Evolutionary conservation across 2,888 invertebrate genomes (phyloP), one percentile per base, ranked within the genome.

Genomic region (Chymomyza fuscimana): DNA sequence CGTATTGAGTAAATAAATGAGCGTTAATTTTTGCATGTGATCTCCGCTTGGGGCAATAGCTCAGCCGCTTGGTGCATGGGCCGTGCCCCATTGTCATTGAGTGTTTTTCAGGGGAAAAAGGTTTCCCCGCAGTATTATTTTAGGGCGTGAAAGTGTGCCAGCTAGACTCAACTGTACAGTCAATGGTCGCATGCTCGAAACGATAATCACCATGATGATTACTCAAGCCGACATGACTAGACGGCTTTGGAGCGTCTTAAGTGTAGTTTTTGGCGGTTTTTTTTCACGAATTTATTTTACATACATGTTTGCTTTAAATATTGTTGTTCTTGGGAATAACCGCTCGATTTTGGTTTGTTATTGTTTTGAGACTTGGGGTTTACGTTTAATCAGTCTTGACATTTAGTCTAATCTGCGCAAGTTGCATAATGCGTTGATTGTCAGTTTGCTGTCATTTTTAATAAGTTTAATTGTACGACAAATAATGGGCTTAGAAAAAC

Each of bases 61-160:
- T 63, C 58, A 29, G 25, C 16, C 9, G 29, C 22, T 25, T 5
- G 3, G 22, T 54, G 22, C 36, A n/a, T 50, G 62, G 29, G n/a
- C 32, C n/a, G 7, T 54, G 40, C 40, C 10, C 40, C 40, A 46
- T 46, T 46, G 40, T 46, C 40, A 46, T 46, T 46, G 40, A 46
- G 40, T 46, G 40, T 12, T 46, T 46, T 46, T 46, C 12, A 7
- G 60, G 66, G 70, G 52, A 70, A 65, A 70, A 63, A 71, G 74
- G 73, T 69, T 76, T 85, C 78, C 86, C 81, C 78, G 40, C 58
- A 0, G 15, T 12, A 25, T 51, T 63, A n/a, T 19, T 22, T 19
- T 1, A 10, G 12, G 63, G 59, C 29, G 65, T 50, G 29, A 15
- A 65, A 65, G 65, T 68, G 52, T 66, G 61, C 51, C 82, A 65